Evolutionary conservation across 2,113 vertebrate species (phyloP).

Genomic region (Eptesicus fuscus): DNA sequence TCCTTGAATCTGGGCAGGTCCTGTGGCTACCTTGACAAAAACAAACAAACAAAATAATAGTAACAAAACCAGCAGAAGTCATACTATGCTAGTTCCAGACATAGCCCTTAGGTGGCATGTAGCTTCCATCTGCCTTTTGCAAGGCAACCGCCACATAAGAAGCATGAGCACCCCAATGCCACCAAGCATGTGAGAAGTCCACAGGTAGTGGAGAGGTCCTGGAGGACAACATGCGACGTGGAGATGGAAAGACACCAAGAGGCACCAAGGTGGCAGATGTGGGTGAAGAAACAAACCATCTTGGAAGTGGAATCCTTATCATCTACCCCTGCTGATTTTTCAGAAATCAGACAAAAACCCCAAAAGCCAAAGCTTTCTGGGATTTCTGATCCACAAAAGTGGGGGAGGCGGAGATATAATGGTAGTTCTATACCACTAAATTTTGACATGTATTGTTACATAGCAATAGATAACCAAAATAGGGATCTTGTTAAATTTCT

Average conservation of each 20-base stretch:
- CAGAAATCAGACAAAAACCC: neutral
- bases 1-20: neutral
- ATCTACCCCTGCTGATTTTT: neutral
- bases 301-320: neutral
- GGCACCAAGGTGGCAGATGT: neutral
- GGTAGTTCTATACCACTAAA: neutral
- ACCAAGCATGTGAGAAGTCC: neutral
- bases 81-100: neutral
- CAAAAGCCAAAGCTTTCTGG: neutral
- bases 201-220: neutral
- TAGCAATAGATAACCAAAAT: neutral
- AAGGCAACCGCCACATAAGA: neutral
- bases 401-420: neutral
- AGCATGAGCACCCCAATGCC: neutral
- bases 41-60: neutral
- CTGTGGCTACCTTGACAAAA: neutral
- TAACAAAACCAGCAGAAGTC: neutral
- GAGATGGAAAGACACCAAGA: neutral
- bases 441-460: neutral
- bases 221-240: neutral
- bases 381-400: neutral
- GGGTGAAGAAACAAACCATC: neutral
- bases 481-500: neutral
- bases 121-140: neutral
- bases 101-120: no score